phyloP scores from a whole-genome alignment of 2,797 vertebrate species.

The Argya squamiceps region DNA sequence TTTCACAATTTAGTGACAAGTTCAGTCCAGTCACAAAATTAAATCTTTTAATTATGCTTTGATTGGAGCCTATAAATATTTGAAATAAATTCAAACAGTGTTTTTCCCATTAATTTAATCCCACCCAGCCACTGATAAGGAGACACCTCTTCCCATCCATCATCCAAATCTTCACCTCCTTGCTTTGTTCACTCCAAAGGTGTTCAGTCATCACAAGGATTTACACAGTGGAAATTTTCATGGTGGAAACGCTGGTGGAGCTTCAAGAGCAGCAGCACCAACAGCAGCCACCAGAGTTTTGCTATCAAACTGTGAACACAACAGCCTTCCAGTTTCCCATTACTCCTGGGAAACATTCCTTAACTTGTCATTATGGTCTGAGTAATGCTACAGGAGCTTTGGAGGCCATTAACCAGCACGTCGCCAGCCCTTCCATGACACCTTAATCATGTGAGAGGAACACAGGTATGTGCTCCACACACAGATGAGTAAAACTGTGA shows the following conservation, averaged over 20 bases:
- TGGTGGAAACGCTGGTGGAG: neutral
- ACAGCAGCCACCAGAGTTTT: neutral
- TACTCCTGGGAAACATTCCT: constrained; percentile 57
- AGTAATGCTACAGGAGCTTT: constrained; percentile 36
- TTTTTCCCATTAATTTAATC: neutral
- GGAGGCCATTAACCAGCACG: neutral
- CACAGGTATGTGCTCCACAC: constrained; percentile 34
- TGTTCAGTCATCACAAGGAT: neutral
- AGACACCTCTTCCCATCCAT: neutral
- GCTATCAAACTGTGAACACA: neutral
- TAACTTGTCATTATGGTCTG: constrained; percentile 27
- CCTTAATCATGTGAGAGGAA: constrained; percentile 26
- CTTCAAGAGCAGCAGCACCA: neutral
- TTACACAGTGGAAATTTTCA: neutral
- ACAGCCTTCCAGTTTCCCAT: constrained; percentile 12
- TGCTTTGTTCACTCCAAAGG: neutral
- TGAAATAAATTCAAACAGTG: neutral
- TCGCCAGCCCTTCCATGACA: neutral
- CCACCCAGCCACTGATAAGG: neutral
- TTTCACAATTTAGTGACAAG: neutral
- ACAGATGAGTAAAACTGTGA: constrained; percentile 37
- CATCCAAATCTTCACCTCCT: neutral
- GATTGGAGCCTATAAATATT: neutral
- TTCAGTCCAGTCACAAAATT: neutral
- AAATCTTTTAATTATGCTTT: neutral